Conservation (phyloP, 1,140 invertebrate genomes). For the Calosoma granatense region DNA sequence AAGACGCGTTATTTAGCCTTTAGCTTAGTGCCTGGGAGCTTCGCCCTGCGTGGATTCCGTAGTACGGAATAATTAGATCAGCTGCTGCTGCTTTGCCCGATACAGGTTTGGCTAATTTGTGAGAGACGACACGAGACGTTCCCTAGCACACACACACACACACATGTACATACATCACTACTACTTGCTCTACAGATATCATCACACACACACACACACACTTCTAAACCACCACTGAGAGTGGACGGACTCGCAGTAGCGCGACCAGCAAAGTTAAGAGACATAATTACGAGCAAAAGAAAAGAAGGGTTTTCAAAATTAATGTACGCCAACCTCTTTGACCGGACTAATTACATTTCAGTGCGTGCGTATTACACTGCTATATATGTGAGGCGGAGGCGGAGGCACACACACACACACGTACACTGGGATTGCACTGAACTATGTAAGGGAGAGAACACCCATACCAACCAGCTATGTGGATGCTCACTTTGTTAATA, state of each 20-base stretch:
- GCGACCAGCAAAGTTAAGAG: not conserved
- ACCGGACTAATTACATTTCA: not conserved
- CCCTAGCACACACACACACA: no score
- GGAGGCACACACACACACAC: no score
- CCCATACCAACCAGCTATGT: no score
- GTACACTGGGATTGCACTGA: no score
- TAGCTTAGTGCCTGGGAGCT: slow-evolving; percentile 24
- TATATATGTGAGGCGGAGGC: no score
- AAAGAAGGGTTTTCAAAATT: not conserved
- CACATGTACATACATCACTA: no score
- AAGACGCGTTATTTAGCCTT: slow-evolving; percentile 30
- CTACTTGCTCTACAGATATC: no score
- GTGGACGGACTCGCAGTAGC: not conserved
- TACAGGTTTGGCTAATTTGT: slow-evolving; percentile 2
- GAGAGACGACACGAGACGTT: no score
- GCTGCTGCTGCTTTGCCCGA: slow-evolving; percentile 21
- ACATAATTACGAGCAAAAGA: not conserved
- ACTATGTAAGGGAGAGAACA: no score
- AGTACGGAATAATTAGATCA: slow-evolving; percentile 32
- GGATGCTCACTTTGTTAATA: not conserved
- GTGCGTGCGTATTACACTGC: not conserved
- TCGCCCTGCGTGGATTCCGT: slow-evolving; percentile 11
- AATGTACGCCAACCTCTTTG: not conserved
- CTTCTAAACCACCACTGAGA: no score
- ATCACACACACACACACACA: no score